Evolutionary conservation across 1,140 invertebrate species (phyloP), one percentile per base, ranked within the genome.

Genomic region (Aporrectodea caliginosa): DNA sequence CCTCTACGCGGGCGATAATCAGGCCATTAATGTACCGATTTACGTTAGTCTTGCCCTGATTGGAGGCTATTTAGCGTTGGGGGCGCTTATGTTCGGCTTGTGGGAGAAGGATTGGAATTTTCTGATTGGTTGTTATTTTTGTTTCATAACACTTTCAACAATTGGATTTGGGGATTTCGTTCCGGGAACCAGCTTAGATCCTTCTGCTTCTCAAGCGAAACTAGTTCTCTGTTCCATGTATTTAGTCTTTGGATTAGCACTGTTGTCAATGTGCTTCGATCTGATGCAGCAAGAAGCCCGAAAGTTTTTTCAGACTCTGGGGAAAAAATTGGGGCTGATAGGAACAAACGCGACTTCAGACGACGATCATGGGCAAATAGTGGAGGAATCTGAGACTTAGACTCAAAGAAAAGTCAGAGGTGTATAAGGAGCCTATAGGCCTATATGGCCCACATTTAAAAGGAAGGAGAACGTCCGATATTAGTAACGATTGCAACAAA

Each of bases 251-350:
- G 97, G 97, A 43, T 97, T 98, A 93, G 95, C 97, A 1, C 89
- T 99, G 0, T 94, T 98, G 70, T 96, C 96, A 81, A 99, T 99
- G 97, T 94, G 94, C 89, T 98, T 99, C 90, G 97, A 99, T 90
- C 91, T 99, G 33, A 97, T 97, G 94, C 95, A 96, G 90, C 93
- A 97, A 87, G 94, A 96, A 87, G 92, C 97, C 0, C 85, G 86
- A 80, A 83, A 82, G 16, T 95, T 95, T 87, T 92, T 94, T 82
- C 90, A 93, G 73, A 91, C 91, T 30, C 89, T 93, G 30, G 92
- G 87, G 6, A 81, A 81, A 35, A 86, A 85, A 79, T 80, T 89
- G 35, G 87, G 87, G n/a, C 85, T 89, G 22, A 85, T 89, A n/a
- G n/a, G n/a, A n/a, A n/a, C n/a, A n/a, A n/a, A n/a, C n/a, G n/a